These are phyloP conservation scores for Rotaria magnacalcarata DNA, from an alignment of 2,888 invertebrate genomes.

Conservation along the genomic window DNA sequence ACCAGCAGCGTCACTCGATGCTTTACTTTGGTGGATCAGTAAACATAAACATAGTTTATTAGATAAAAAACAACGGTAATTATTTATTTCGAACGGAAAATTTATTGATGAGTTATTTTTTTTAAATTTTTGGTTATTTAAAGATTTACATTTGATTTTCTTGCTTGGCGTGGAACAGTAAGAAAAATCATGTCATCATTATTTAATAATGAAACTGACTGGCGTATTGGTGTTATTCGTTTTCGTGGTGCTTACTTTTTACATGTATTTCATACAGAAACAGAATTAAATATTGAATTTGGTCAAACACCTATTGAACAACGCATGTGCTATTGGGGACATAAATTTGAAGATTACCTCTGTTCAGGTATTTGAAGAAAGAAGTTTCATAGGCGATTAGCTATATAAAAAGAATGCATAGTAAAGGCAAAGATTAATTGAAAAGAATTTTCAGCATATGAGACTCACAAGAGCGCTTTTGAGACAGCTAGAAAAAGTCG, in stretches of 20 bases:
- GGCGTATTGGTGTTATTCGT: slow-evolving; percentile 32
- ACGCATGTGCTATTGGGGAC: slow-evolving; percentile 37
- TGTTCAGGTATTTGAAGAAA: neutral
- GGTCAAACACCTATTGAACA: neutral
- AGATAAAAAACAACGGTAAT: neutral
- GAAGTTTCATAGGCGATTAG: too few relatives aligned
- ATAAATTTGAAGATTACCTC: slow-evolving; percentile 26
- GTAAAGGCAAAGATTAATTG: too few relatives aligned
- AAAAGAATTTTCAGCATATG: too few relatives aligned
- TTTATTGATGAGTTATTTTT: neutral
- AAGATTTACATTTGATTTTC: slow-evolving; percentile 33
- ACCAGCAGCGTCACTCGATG: slow-evolving; percentile 21
- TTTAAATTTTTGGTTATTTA: neutral
- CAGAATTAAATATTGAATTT: slow-evolving; percentile 18
- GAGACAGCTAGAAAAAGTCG: too few relatives aligned
- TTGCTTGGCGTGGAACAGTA: slow-evolving; percentile 19
- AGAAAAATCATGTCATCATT: slow-evolving; percentile 18
- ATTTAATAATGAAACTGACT: neutral
- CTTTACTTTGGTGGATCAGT: slow-evolving; percentile 15
- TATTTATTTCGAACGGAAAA: neutral
- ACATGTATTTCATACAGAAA: slow-evolving; percentile 15
- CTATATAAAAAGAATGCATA: too few relatives aligned
- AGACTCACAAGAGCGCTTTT: too few relatives aligned
- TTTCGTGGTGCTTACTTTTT: slow-evolving; percentile 11
- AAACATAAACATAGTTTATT: neutral